phyloP scores from a whole-genome alignment of 2,113 vertebrate species.

The Hyaena hyaena region DNA sequence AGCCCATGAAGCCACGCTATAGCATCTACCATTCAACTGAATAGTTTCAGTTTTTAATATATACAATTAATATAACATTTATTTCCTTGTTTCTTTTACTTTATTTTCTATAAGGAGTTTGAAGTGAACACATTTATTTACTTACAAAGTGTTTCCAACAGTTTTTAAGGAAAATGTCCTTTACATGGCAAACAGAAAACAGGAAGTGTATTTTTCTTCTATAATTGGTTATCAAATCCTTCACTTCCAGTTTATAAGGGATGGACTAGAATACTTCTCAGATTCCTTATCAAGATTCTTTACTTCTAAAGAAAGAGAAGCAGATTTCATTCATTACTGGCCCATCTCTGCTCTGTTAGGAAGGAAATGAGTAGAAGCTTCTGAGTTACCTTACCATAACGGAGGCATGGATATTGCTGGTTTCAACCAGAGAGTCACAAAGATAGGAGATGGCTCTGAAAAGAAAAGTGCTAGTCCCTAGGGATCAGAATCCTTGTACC shows the following conservation, averaged over 20 bases:
- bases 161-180: not conserved
- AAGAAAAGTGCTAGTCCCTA: constrained; percentile 76
- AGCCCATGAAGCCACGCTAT: not conserved
- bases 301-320: not conserved
- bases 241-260: not conserved
- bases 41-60: not conserved
- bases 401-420: constrained; percentile 21
- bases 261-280: not conserved
- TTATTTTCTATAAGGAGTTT: not conserved
- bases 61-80: not conserved
- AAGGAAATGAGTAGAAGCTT: constrained; percentile 55
- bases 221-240: not conserved
- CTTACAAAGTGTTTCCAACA: not conserved
- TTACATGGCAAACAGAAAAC: not conserved
- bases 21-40: not conserved
- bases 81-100: not conserved
- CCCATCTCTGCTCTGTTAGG: not conserved
- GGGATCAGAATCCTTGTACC: constrained; percentile 79
- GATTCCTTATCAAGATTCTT: not conserved
- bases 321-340: not conserved
- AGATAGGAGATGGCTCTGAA: constrained; percentile 79
- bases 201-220: not conserved
- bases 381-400: constrained; percentile 67
- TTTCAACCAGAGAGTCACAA: constrained; percentile 67
- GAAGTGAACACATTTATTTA: not conserved